Evolutionary conservation across 2,797 vertebrate species (phyloP).

Genomic region (Ceryle rudis): DNA sequence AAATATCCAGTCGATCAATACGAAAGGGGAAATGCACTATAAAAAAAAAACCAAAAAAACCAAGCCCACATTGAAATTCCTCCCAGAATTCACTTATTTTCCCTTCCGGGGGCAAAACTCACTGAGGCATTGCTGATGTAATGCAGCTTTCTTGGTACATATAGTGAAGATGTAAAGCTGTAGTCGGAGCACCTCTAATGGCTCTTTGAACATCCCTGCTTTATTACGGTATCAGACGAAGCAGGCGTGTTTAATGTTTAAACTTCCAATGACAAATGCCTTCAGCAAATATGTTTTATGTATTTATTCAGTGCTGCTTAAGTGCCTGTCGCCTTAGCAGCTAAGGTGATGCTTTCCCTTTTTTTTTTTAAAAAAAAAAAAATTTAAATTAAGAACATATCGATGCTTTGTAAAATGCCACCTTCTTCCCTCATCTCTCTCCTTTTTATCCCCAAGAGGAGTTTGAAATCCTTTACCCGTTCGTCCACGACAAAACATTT

Average conservation of each 20-base stretch:
- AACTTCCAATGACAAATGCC: conserved; percentile 58
- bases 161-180: conserved; percentile 34
- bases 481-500: not conserved
- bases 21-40: not conserved
- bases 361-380: not conserved
- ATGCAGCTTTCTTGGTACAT: not conserved
- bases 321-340: not conserved
- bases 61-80: not conserved
- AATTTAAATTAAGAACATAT: not conserved
- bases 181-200: conserved; percentile 34
- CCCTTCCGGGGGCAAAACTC: conserved; percentile 31
- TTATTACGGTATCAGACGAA: conserved; percentile 25
- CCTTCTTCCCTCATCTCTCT: not conserved
- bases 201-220: conserved; percentile 46
- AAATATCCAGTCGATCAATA: not conserved
- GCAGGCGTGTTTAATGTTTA: conserved; percentile 53
- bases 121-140: conserved; percentile 34
- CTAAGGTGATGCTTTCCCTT: not conserved
- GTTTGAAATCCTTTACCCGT: not conserved
- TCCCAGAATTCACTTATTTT: conserved; percentile 32
- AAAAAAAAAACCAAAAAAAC: not conserved
- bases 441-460: not conserved
- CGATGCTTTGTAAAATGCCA: not conserved
- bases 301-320: conserved; percentile 22
- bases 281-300: conserved; percentile 60